Conservation (phyloP, 2,888 invertebrate species). For the Darwinula stevensoni region DNA sequence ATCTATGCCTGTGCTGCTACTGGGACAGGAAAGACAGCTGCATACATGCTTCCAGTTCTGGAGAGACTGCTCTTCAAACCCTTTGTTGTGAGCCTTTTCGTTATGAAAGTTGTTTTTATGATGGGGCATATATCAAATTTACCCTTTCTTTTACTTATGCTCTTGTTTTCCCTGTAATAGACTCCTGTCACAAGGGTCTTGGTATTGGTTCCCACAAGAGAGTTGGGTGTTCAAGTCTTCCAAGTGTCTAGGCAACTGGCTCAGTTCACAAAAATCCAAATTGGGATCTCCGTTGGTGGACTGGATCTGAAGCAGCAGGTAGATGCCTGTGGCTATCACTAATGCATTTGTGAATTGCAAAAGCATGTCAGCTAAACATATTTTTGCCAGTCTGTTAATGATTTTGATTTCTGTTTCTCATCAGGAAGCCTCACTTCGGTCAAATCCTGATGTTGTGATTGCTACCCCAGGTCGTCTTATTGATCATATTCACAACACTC, state of each 20-base stretch:
- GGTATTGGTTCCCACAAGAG: conserved; percentile 83
- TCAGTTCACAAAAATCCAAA: conserved; percentile 47
- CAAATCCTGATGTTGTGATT: conserved; percentile 63
- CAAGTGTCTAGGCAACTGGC: conserved; percentile 68
- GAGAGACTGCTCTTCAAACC: conserved; percentile 73
- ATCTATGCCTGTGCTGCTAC: conserved; percentile 97
- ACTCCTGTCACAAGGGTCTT: conserved; percentile 42
- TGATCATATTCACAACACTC: conserved; percentile 58
- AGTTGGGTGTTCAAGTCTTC: conserved; percentile 89
- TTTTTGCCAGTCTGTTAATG: no score
- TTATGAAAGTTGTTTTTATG: no score
- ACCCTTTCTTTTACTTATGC: not conserved
- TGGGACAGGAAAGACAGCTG: conserved; percentile 91
- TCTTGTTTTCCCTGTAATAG: not conserved
- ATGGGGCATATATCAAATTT: not conserved
- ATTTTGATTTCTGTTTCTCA: conserved; percentile 20
- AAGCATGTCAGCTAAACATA: no score
- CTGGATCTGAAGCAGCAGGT: conserved; percentile 42
- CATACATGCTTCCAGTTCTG: conserved; percentile 88
- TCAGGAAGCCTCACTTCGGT: conserved; percentile 27
- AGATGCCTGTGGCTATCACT: conserved; percentile 9
- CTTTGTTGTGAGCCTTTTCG: no score
- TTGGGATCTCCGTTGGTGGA: conserved; percentile 60
- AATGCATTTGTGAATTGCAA: no score
- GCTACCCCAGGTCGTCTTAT: conserved; percentile 78